Evolutionary conservation across 2,113 vertebrate species (phyloP).

Genomic region (Panthera leo): DNA sequence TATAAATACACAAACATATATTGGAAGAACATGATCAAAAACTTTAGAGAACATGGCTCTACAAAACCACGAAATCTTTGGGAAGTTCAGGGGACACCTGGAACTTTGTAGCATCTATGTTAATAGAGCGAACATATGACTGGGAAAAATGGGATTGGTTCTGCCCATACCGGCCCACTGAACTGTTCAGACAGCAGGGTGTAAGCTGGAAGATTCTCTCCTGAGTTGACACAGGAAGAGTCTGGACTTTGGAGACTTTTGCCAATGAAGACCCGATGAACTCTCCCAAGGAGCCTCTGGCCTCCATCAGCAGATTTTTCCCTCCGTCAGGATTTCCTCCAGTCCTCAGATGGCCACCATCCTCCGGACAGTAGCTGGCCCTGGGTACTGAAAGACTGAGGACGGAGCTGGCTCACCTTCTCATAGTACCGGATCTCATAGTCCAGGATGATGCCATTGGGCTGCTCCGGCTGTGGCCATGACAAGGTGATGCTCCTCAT

Average conservation of each 20-base stretch:
- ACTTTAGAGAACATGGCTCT: background rate
- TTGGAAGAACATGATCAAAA: background rate
- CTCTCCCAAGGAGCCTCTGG: fast-evolving
- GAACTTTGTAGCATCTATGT: background rate
- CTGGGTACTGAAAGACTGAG: constrained; percentile 69
- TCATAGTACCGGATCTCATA: constrained; percentile 98
- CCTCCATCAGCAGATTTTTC: fast-evolving
- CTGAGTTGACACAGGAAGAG: background rate
- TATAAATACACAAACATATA: constrained; percentile 1
- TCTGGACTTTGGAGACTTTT: background rate
- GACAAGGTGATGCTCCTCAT: constrained; percentile 99
- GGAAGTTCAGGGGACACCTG: background rate
- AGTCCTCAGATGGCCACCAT: background rate
- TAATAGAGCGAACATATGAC: background rate
- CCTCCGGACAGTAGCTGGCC: constrained; percentile 50
- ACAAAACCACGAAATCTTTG: background rate
- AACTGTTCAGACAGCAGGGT: background rate
- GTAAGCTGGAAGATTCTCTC: background rate
- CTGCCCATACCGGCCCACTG: background rate
- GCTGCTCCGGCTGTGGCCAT: constrained; percentile 98
- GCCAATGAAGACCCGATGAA: background rate
- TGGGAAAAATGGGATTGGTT: background rate
- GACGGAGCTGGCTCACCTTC: constrained; percentile 90
- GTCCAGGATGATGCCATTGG: constrained; percentile 99
- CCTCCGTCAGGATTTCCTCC: background rate